Percentiles rank a stretch among this genome's conserved stretches.
phyloP scores from a whole-genome alignment of 2,113 vertebrate genomes.

The Myotis brandtii region DNA sequence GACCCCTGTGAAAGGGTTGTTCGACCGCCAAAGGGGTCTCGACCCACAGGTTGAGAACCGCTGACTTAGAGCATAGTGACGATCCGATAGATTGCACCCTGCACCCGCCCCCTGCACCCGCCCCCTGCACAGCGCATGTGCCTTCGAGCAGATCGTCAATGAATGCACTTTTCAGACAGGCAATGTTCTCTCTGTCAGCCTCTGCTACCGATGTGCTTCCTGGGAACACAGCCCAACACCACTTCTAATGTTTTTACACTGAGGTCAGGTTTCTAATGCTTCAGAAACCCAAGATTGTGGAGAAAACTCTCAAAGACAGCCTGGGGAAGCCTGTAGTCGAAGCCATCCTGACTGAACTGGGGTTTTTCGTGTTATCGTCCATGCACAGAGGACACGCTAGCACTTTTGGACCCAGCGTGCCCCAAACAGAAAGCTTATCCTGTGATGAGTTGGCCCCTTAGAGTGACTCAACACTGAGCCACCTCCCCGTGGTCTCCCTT shows the following conservation, averaged over 20 bases:
- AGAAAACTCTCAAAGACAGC: not conserved
- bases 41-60: no score
- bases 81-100: not conserved
- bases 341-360: not conserved
- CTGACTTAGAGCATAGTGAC: not conserved
- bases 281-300: not conserved
- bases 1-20: no score
- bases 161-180: not conserved
- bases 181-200: not conserved
- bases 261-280: not conserved
- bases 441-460: not conserved
- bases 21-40: no score
- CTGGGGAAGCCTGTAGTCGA: not conserved
- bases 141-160: not conserved
- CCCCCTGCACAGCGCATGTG: rapidly evolving
- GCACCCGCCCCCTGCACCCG: no score
- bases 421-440: not conserved
- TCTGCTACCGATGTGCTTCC: rapidly evolving
- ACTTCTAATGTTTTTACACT: not conserved
- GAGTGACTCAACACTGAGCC: not conserved
- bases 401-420: rapidly evolving
- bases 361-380: no score
- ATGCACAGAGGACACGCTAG: not conserved
- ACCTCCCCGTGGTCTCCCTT: not conserved
- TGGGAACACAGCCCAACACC: not conserved